Conservation (phyloP, 2,797 vertebrate species). For the Apogon talboti region DNA sequence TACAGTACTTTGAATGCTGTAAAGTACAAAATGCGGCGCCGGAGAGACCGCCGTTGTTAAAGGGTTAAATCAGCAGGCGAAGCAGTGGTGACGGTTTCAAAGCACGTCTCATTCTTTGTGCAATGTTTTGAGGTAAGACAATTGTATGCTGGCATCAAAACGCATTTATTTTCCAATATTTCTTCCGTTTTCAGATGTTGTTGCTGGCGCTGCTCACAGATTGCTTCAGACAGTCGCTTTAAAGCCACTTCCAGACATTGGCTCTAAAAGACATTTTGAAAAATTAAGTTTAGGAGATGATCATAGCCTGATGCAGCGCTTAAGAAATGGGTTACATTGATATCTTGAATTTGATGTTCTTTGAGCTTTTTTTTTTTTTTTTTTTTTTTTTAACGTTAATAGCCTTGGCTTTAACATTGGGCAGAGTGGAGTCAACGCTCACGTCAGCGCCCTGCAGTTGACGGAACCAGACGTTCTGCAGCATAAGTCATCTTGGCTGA, state of each 20-base stretch:
- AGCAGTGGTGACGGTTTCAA: slow-evolving; percentile 13
- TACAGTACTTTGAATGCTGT: too few species aligned
- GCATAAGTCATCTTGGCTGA: slow-evolving; percentile 9
- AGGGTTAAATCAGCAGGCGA: slow-evolving; percentile 13
- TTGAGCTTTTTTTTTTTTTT: too few species aligned
- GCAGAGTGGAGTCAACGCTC: neutral
- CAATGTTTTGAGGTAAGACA: slow-evolving; percentile 24
- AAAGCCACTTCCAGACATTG: slow-evolving; percentile 4
- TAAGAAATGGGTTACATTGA: slow-evolving; percentile 37
- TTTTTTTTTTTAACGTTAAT: slow-evolving; percentile 42
- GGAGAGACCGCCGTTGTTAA: too few species aligned
- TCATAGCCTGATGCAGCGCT: neutral
- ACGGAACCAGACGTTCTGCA: slow-evolving; percentile 12
- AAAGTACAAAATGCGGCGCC: too few species aligned
- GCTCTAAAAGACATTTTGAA: slow-evolving; percentile 24
- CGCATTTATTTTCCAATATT: slow-evolving; percentile 25
- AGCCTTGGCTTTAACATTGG: slow-evolving; percentile 24
- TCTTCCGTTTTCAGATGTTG: slow-evolving; percentile 27
- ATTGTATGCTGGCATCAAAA: slow-evolving; percentile 38
- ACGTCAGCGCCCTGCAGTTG: slow-evolving; percentile 43
- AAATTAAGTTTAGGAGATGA: slow-evolving; percentile 28
- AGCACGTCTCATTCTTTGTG: slow-evolving; percentile 15
- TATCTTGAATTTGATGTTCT: slow-evolving; percentile 12
- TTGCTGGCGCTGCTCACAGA: slow-evolving; percentile 25
- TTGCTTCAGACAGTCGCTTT: slow-evolving; percentile 32